A percentile compares a stretch with the other conserved stretches of the same genome.
phyloP scores from a whole-genome alignment of 2,888 invertebrate species.

The Teleogryllus oceanicus region DNA sequence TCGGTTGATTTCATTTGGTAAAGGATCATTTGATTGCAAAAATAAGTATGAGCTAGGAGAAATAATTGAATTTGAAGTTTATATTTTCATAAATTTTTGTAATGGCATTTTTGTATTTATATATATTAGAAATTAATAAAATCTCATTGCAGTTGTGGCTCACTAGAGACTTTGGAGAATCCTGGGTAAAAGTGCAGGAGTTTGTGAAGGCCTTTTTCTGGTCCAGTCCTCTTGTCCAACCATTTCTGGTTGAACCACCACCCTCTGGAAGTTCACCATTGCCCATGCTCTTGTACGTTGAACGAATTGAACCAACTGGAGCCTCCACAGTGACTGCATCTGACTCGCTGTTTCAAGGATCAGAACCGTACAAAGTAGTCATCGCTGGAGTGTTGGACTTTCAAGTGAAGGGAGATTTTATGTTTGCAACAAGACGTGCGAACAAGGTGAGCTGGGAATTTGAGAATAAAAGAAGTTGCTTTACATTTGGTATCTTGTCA shows the following conservation, averaged over 20 bases:
- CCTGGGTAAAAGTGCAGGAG: constrained; percentile 65
- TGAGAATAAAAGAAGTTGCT: not conserved
- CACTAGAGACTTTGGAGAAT: constrained; percentile 69
- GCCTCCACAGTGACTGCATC: constrained; percentile 53
- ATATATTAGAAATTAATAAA: no score
- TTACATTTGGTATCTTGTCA: no score
- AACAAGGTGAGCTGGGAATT: constrained; percentile 51
- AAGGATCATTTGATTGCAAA: not conserved
- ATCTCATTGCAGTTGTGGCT: constrained; percentile 62
- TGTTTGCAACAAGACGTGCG: constrained; percentile 72
- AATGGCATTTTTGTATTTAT: no score
- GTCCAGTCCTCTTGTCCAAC: constrained; percentile 47
- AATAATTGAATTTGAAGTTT: not conserved
- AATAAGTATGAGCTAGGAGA: not conserved
- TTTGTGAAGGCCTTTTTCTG: constrained; percentile 78
- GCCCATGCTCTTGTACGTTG: constrained; percentile 58
- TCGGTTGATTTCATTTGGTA: not conserved
- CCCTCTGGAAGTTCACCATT: constrained; percentile 40
- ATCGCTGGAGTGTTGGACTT: constrained; percentile 74
- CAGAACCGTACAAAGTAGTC: constrained; percentile 49
- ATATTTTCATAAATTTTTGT: no score
- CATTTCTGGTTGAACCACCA: not conserved
- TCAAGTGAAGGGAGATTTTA: constrained; percentile 75
- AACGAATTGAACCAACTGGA: constrained; percentile 63
- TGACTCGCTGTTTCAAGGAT: constrained; percentile 41